Evolutionary conservation across 1,140 invertebrate species (phyloP).

Genomic region (Pseudomyrmex pallidus): DNA sequence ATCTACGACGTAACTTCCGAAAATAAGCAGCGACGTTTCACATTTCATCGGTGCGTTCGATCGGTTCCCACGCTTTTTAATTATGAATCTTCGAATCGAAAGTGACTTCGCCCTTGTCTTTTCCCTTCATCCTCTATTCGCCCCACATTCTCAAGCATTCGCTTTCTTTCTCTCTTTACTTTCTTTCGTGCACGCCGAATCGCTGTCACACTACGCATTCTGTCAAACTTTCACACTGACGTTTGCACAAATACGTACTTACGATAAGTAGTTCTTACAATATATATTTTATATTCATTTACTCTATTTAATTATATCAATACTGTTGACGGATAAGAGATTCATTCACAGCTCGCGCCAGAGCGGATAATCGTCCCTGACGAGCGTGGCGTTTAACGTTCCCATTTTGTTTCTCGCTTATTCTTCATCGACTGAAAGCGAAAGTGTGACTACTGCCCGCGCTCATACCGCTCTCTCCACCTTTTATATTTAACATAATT

Average conservation of each 20-base stretch:
- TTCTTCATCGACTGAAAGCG: conserved; percentile 24
- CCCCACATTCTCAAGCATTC: conserved; percentile 31
- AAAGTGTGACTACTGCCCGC: conserved; percentile 33
- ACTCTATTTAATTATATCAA: conserved; percentile 85
- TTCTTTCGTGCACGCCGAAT: conserved; percentile 24
- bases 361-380: conserved; percentile 79
- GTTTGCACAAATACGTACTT: conserved; percentile 83
- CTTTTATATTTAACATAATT: conserved; percentile 58
- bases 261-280: conserved; percentile 82
- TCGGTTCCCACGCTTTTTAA: conserved; percentile 65
- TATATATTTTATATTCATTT: conserved; percentile 85
- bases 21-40: conserved; percentile 45
- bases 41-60: conserved; percentile 52
- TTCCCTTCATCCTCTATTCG: conserved; percentile 11
- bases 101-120: conserved; percentile 44
- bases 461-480: conserved; percentile 22
- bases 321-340: conserved; percentile 86
- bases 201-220: conserved; percentile 44
- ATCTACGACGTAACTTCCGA: conserved; percentile 36
- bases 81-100: conserved; percentile 54
- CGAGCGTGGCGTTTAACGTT: conserved; percentile 76
- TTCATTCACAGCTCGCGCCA: conserved; percentile 84
- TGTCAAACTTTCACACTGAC: conserved; percentile 72
- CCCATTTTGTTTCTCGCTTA: conserved; percentile 40
- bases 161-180: conserved; percentile 47